These are phyloP conservation scores for Spea bombifrons DNA, from an alignment of 2,113 vertebrate genomes.

Conservation along the genomic window DNA sequence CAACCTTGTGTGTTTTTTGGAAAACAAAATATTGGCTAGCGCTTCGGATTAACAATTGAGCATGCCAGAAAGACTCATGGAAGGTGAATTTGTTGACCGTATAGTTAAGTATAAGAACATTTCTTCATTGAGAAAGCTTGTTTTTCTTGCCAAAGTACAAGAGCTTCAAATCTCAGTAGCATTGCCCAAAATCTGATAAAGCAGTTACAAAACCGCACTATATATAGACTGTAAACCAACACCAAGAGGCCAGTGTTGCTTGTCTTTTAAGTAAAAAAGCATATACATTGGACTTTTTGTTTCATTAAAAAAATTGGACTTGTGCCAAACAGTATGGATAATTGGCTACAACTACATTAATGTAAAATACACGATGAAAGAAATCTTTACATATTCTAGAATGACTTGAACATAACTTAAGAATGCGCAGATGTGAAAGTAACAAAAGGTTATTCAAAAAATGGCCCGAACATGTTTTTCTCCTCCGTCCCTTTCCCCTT, in stretches of 20 bases:
- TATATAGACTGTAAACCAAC: slow-evolving; percentile 43
- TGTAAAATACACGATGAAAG: slow-evolving; percentile 31
- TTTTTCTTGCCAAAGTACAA: slow-evolving; percentile 34
- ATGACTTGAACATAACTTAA: slow-evolving; percentile 7
- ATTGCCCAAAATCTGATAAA: slow-evolving; percentile 40
- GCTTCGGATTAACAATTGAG: slow-evolving; percentile 11
- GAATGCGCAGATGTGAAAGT: neutral
- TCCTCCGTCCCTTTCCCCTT: neutral
- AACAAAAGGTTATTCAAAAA: slow-evolving; percentile 3
- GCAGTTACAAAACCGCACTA: slow-evolving; percentile 37
- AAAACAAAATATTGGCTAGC: slow-evolving; percentile 39
- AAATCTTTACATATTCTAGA: neutral
- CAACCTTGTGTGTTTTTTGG: slow-evolving; percentile 30
- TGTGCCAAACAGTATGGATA: slow-evolving; percentile 11
- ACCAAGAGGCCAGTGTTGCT: slow-evolving; percentile 12
- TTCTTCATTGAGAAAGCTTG: slow-evolving; percentile 36
- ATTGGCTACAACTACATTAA: slow-evolving; percentile 20
- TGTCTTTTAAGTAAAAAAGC: slow-evolving; percentile 13
- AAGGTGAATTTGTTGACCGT: slow-evolving; percentile 40
- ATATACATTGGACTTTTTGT: slow-evolving; percentile 36
- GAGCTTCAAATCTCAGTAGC: slow-evolving; percentile 38
- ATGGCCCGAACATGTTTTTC: neutral
- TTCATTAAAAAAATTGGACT: slow-evolving; percentile 11
- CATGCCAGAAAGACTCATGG: slow-evolving; percentile 16
- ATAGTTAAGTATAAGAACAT: slow-evolving; percentile 34